phyloP scores from a whole-genome alignment of 2,113 vertebrate species.

The Sardina pilchardus region DNA sequence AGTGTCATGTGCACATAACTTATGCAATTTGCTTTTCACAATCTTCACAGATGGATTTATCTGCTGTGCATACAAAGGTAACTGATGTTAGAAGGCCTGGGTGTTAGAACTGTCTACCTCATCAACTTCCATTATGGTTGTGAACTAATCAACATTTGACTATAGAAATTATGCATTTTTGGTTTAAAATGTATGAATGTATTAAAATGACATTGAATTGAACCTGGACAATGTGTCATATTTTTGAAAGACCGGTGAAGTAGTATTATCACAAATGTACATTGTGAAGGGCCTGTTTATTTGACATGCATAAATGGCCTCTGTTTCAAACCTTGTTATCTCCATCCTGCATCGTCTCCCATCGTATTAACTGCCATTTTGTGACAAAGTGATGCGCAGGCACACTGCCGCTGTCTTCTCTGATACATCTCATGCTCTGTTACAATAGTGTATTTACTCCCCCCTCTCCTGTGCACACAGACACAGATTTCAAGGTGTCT shows the following conservation, averaged over 20 bases:
- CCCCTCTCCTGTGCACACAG: neutral
- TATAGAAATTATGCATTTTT: constrained; percentile 57
- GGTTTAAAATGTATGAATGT: constrained; percentile 71
- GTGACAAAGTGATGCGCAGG: neutral
- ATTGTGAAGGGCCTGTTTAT: neutral
- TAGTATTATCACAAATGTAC: too few species aligned
- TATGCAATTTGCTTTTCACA: constrained; percentile 87
- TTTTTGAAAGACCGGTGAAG: neutral
- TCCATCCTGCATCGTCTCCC: neutral
- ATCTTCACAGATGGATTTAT: constrained; percentile 75
- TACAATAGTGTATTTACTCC: neutral
- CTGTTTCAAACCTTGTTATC: neutral
- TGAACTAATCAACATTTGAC: constrained; percentile 63
- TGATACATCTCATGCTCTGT: neutral
- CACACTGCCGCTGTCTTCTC: neutral
- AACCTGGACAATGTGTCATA: neutral
- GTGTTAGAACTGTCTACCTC: constrained; percentile 86
- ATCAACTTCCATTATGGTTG: constrained; percentile 71
- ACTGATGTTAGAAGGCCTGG: constrained; percentile 73
- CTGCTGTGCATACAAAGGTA: constrained; percentile 67
- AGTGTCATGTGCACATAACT: constrained; percentile 68
- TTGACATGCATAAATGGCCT: neutral
- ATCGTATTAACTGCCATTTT: neutral
- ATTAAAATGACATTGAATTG: constrained; percentile 62
- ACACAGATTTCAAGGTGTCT: too few species aligned